These are phyloP conservation scores for Tromatobia lineatoria DNA, from an alignment of 2,888 invertebrate genomes.

Conservation along the genomic window DNA sequence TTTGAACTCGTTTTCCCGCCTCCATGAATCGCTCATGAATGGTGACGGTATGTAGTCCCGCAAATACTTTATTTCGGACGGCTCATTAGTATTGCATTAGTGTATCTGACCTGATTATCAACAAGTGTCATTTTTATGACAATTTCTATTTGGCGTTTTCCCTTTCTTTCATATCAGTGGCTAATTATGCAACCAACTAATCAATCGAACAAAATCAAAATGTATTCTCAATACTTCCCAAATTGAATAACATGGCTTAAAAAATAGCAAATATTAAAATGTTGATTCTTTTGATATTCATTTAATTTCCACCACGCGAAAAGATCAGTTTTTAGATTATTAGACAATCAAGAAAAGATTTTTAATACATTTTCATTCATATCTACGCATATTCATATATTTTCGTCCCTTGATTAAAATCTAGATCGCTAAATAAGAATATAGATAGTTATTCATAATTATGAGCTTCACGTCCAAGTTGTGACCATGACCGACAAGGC, in stretches of 20 bases:
- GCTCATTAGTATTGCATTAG: background rate
- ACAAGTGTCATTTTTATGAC: background rate
- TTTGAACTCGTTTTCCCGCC: slow-evolving; percentile 72
- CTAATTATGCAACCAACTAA: background rate
- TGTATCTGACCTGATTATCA: slow-evolving; percentile 17
- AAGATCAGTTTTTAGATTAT: too few relatives aligned
- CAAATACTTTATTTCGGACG: background rate
- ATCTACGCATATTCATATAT: too few relatives aligned
- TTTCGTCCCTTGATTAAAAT: too few relatives aligned
- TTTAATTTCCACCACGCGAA: too few relatives aligned
- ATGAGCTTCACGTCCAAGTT: background rate
- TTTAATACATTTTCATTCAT: too few relatives aligned
- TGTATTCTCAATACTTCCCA: too few relatives aligned
- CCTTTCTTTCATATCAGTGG: background rate
- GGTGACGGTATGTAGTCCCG: background rate
- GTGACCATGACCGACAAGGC: background rate
- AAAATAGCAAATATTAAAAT: too few relatives aligned
- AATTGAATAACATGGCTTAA: too few relatives aligned
- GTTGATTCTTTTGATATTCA: too few relatives aligned
- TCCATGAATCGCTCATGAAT: background rate
- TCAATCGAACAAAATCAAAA: background rate
- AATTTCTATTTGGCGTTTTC: slow-evolving; percentile 5
- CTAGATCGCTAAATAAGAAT: too few relatives aligned
- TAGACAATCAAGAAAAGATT: too few relatives aligned
- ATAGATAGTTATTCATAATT: background rate